phyloP scores from a whole-genome alignment of 2,797 vertebrate genomes.

The Bradypodion ventrale region DNA sequence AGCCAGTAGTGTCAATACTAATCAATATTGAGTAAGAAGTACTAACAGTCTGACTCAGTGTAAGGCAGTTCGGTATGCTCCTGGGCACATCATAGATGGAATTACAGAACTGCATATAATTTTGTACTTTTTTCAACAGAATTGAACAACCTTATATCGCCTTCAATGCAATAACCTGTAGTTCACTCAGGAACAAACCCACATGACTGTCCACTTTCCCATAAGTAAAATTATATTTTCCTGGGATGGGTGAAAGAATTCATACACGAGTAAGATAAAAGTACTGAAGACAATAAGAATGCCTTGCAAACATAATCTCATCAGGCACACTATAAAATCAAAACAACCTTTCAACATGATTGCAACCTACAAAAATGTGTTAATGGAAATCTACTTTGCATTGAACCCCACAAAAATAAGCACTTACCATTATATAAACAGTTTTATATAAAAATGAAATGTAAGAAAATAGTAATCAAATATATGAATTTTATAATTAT shows the following conservation, averaged over 20 bases:
- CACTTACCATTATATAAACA: background rate
- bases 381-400: background rate
- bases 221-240: too few species aligned
- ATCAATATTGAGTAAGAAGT: background rate
- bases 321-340: background rate
- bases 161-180: background rate
- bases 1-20: too few species aligned
- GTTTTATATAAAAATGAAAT: background rate
- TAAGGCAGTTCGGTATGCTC: too few species aligned
- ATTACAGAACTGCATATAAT: background rate
- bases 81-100: background rate
- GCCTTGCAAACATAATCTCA: background rate
- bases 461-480: background rate
- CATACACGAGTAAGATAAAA: slow-evolving; percentile 2
- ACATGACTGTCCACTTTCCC: background rate
- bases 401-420: background rate
- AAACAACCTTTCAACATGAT: background rate
- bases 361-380: too few species aligned
- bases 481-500: too few species aligned
- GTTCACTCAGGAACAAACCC: background rate
- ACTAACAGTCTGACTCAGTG: background rate
- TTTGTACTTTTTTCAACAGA: background rate
- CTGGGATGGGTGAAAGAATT: background rate
- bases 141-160: background rate
- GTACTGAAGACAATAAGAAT: background rate